Evolutionary conservation across 2,888 invertebrate species (phyloP).

Genomic region (Aphidoletes aphidimyza): DNA sequence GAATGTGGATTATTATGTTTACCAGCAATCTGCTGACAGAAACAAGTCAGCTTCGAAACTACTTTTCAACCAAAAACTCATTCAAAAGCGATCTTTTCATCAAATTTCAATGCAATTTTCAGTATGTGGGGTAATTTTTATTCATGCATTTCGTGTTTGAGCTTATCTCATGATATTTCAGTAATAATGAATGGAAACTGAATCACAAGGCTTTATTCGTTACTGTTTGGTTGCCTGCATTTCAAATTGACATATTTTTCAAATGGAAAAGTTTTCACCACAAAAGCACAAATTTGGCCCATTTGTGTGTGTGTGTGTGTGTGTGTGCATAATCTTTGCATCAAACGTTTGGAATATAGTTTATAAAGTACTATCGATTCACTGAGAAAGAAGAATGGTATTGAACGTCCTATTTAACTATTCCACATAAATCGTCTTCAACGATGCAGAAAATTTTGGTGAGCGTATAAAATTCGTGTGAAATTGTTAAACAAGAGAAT

Average conservation of each 20-base stretch:
- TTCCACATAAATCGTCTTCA: neutral
- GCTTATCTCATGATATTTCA: too few relatives aligned
- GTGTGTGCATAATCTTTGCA: too few relatives aligned
- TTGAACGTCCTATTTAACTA: conserved; percentile 17
- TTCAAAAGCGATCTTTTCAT: too few relatives aligned
- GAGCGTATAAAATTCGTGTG: neutral
- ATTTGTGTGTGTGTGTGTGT: too few relatives aligned
- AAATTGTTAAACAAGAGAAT: neutral
- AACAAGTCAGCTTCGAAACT: neutral
- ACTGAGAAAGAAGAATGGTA: neutral
- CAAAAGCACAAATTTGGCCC: conserved; percentile 17
- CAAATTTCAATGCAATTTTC: too few relatives aligned
- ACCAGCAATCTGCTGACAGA: neutral
- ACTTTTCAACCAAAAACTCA: neutral
- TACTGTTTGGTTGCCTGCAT: too few relatives aligned
- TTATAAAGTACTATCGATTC: too few relatives aligned
- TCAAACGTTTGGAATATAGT: too few relatives aligned
- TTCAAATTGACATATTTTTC: neutral
- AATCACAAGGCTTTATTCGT: too few relatives aligned
- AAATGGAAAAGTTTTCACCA: neutral
- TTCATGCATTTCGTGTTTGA: too few relatives aligned
- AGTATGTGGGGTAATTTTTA: too few relatives aligned
- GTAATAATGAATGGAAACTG: too few relatives aligned
- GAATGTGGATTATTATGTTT: conserved; percentile 2
- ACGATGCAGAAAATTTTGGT: neutral